Evolutionary conservation across 1,140 invertebrate species (phyloP).

Genomic region (Pentalonia nigronervosa): DNA sequence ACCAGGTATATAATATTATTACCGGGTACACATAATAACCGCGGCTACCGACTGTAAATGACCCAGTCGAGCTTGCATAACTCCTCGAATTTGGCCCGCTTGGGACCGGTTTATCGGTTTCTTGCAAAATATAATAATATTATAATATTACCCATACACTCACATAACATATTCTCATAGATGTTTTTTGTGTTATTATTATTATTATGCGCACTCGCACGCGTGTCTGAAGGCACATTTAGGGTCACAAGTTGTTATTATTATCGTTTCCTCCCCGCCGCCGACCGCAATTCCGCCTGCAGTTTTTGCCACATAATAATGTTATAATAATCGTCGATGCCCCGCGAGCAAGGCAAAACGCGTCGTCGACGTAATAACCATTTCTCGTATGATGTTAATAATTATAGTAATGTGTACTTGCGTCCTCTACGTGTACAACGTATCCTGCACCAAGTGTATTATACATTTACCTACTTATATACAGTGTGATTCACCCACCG

Average conservation of each 20-base stretch:
- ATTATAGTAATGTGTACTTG: background rate
- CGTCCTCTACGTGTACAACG: background rate
- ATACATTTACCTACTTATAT: background rate
- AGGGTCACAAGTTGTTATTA: constrained; percentile 8
- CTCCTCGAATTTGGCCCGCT: background rate
- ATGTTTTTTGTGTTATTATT: no score
- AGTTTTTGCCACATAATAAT: background rate
- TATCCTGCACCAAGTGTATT: background rate
- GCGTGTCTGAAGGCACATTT: background rate
- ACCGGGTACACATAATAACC: background rate
- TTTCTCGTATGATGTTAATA: background rate
- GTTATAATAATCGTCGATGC: background rate
- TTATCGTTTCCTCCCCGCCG: background rate
- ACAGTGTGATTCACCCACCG: no score
- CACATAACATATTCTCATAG: background rate
- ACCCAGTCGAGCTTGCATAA: constrained; percentile 29
- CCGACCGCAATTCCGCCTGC: no score
- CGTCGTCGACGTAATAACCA: background rate
- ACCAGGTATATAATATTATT: background rate
- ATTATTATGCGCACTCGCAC: background rate
- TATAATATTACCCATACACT: background rate
- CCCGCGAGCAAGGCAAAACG: background rate
- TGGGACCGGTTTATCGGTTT: background rate
- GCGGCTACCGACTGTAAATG: constrained; percentile 13
- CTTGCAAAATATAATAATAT: background rate